Conservation (phyloP, 1,140 invertebrate genomes). For the Neotoxoptera formosana region DNA sequence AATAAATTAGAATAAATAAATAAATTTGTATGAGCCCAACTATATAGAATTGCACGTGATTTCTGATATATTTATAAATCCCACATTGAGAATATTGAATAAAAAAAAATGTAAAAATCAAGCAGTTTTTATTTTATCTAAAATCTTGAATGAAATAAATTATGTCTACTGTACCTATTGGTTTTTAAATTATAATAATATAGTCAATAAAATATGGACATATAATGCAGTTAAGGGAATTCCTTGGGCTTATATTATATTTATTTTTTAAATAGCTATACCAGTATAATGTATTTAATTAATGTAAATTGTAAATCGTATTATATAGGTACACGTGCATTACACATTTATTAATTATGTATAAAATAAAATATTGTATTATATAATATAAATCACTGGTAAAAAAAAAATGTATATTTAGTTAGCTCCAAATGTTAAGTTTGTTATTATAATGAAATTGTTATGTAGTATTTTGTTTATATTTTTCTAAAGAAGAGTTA, state of each 20-base stretch:
- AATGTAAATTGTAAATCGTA: no score
- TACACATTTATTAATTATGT: no score
- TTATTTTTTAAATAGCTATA: no score
- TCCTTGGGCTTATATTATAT: no score
- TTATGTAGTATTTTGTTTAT: not conserved
- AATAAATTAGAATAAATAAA: not conserved
- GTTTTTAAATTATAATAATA: no score
- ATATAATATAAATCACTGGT: not conserved
- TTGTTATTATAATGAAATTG: not conserved
- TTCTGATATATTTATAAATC: not conserved
- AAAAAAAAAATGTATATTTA: not conserved
- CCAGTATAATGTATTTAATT: no score
- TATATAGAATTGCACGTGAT: fast-evolving
- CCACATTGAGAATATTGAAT: not conserved
- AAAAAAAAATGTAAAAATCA: no score
- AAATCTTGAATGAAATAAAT: no score
- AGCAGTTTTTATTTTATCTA: no score
- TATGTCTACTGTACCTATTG: no score
- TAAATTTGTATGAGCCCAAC: not conserved
- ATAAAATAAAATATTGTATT: not conserved
- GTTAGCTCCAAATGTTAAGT: not conserved
- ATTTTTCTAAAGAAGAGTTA: not conserved
- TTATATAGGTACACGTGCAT: no score
- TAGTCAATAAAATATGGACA: no score
- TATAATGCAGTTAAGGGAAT: not conserved